A percentile compares a stretch with the other conserved stretches of the same genome.
Evolutionary conservation across 2,888 invertebrate genomes (phyloP).

Genomic region (Diogma glabrata): DNA sequence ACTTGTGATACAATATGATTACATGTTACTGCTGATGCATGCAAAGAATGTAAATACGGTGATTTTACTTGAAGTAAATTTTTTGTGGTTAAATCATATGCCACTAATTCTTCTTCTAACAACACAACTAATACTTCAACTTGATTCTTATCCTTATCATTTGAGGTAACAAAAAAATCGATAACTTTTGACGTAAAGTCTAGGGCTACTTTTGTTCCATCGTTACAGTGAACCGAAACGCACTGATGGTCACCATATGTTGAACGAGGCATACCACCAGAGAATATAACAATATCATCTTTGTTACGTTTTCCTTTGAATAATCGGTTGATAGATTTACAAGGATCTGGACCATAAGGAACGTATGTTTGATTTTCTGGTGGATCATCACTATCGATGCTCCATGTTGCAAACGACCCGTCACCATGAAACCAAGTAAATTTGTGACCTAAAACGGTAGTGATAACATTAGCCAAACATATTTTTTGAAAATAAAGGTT

Average conservation of each 20-base stretch:
- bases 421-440: constrained; percentile 94
- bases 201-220: constrained; percentile 66
- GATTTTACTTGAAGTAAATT: constrained; percentile 76
- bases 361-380: constrained; percentile 55
- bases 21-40: constrained; percentile 84
- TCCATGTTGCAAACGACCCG: constrained; percentile 84
- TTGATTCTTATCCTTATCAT: constrained; percentile 35
- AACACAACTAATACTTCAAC: constrained; percentile 63
- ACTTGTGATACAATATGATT: constrained; percentile 62
- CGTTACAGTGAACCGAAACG: constrained; percentile 60
- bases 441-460: constrained; percentile 31
- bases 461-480: constrained; percentile 5
- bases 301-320: constrained; percentile 36
- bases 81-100: constrained; percentile 72
- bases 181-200: constrained; percentile 92
- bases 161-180: constrained; percentile 44
- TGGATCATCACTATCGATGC: constrained; percentile 46
- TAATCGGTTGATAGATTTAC: constrained; percentile 65
- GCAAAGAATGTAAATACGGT: constrained; percentile 82
- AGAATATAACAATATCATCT: constrained; percentile 51
- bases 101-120: constrained; percentile 90
- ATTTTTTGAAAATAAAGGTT: no score
- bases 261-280: constrained; percentile 92
- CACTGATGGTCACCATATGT: constrained; percentile 90
- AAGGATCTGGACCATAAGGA: constrained; percentile 93